These are phyloP conservation scores for Scotopteryx bipunctaria DNA, from an alignment of 2,888 invertebrate genomes.

Conservation along the genomic window DNA sequence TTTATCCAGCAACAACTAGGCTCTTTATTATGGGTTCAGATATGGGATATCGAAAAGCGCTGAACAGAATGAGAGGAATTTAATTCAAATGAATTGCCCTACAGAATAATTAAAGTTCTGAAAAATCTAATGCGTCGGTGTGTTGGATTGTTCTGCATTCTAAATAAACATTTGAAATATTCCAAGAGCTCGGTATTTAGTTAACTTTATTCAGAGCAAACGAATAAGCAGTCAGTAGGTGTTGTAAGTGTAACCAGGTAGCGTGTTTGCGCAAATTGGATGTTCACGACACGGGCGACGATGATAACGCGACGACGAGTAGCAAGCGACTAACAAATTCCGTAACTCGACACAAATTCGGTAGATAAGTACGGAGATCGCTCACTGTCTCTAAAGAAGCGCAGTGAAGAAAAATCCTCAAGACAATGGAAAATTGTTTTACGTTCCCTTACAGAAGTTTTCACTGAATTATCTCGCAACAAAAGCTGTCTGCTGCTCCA, in stretches of 20 bases:
- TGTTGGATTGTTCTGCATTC: constrained; percentile 7
- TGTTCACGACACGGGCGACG: constrained; percentile 47
- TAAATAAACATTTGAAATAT: constrained; percentile 19
- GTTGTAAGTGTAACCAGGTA: constrained; percentile 40
- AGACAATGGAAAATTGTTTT: neutral
- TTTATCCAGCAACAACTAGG: no score
- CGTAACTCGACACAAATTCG: constrained; percentile 47
- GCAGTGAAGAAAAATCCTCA: constrained; percentile 2
- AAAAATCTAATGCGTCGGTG: constrained; percentile 3
- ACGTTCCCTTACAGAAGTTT: neutral
- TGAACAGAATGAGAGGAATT: neutral
- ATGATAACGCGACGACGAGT: no score
- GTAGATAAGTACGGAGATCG: constrained; percentile 20
- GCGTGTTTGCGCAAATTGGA: constrained; percentile 49
- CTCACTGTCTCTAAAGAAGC: constrained; percentile 18
- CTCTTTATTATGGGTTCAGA: no score
- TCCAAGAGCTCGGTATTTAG: constrained; percentile 1
- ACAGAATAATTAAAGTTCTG: neutral
- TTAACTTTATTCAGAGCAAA: constrained; percentile 26
- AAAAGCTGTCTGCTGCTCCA: neutral
- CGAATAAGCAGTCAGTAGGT: constrained; percentile 19
- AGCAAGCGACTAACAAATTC: constrained; percentile 41
- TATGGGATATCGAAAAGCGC: no score
- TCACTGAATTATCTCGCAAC: neutral
- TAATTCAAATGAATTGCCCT: neutral